A percentile compares a stretch with the other conserved stretches of the same genome.
These are phyloP conservation scores for Phrynocephalus vlangalii DNA, from an alignment of 2,797 vertebrate genomes.

Conservation along the genomic window DNA sequence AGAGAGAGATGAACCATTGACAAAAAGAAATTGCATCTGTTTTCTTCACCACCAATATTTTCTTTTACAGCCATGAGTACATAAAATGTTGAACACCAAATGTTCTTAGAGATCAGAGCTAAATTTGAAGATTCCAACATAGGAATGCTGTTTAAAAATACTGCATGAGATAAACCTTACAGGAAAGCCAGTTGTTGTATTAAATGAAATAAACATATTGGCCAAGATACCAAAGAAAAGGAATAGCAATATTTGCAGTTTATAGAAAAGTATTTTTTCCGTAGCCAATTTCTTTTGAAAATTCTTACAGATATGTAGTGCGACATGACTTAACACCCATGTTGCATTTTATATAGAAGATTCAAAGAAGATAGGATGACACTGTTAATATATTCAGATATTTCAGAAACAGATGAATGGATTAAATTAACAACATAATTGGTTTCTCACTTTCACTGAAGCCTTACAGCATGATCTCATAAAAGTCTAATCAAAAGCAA, in stretches of 20 bases:
- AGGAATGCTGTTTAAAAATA: background rate
- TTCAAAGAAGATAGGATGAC: background rate
- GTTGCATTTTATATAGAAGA: background rate
- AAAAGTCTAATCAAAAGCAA: background rate
- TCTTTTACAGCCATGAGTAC: background rate
- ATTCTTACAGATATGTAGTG: background rate
- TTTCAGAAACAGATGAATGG: background rate
- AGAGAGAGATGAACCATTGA: background rate
- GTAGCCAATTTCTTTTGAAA: background rate
- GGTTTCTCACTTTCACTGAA: background rate
- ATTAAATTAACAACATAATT: background rate
- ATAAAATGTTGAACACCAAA: background rate
- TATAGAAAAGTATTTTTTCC: background rate
- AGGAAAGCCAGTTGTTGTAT: background rate
- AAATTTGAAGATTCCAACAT: constrained; percentile 17
- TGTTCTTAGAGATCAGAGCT: background rate
- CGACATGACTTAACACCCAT: background rate
- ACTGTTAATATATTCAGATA: background rate
- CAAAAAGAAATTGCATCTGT: constrained; percentile 1
- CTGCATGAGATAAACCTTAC: background rate
- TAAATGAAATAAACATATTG: background rate
- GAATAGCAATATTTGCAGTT: background rate
- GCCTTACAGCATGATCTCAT: background rate
- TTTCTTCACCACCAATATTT: background rate
- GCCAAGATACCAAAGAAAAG: background rate